A percentile compares a stretch with the other conserved stretches of the same genome.
Evolutionary conservation across 2,797 vertebrate genomes (phyloP).

Genomic region (Gymnodraco acuticeps): DNA sequence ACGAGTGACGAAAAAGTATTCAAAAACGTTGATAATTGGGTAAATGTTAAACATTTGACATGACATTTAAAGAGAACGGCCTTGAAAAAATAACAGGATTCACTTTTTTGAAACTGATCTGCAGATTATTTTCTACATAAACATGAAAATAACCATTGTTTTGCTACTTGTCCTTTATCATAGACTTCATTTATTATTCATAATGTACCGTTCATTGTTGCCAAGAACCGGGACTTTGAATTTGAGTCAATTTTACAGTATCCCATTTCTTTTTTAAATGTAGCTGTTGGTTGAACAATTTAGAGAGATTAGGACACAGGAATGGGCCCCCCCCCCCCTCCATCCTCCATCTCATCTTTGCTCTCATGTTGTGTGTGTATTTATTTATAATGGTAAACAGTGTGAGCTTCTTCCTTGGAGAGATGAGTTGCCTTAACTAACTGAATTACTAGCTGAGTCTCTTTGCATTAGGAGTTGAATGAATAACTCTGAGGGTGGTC

Average conservation of each 20-base stretch:
- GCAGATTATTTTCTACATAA: too few relatives aligned
- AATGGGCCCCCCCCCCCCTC: constrained; percentile 17
- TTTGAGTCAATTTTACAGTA: too few relatives aligned
- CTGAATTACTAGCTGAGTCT: constrained; percentile 5
- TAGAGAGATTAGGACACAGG: constrained; percentile 8
- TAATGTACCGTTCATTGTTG: not conserved
- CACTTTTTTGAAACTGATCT: too few relatives aligned
- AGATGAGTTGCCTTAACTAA: constrained; percentile 19
- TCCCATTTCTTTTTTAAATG: too few relatives aligned
- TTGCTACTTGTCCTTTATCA: too few relatives aligned
- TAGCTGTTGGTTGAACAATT: constrained; percentile 7
- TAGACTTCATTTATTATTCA: not conserved
- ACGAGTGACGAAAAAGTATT: too few relatives aligned
- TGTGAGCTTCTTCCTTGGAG: constrained; percentile 1
- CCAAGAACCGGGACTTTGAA: not conserved
- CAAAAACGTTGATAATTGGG: too few relatives aligned
- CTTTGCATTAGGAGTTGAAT: constrained; percentile 26
- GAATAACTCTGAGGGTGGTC: not conserved
- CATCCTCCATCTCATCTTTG: constrained; percentile 1
- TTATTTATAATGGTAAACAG: constrained; percentile 12
- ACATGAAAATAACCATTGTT: too few relatives aligned
- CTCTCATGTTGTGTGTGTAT: constrained; percentile 22
- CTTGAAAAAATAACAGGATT: too few relatives aligned
- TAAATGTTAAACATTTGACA: too few relatives aligned
- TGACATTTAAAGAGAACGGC: too few relatives aligned